Conservation (phyloP, 2,113 vertebrate species). For the Odocoileus hemionus region DNA sequence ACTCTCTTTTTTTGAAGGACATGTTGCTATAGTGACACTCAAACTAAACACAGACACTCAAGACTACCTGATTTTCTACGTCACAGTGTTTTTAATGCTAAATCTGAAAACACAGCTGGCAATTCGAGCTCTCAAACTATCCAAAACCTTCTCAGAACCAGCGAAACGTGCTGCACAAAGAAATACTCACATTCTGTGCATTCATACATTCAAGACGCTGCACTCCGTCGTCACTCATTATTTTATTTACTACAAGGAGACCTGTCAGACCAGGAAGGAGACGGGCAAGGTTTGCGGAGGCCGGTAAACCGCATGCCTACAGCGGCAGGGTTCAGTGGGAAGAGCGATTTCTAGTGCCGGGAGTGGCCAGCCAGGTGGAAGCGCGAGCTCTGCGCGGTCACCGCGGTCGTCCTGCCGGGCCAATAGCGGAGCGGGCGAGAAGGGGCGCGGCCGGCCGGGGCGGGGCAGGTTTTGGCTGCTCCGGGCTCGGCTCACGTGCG, state of each 20-base stretch:
- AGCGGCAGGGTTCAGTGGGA: rapidly evolving
- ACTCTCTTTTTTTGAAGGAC: neutral
- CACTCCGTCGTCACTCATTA: neutral
- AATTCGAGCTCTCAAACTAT: neutral
- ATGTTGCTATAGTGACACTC: neutral
- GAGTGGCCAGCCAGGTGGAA: neutral
- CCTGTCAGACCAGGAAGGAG: too few relatives aligned
- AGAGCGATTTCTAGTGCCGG: rapidly evolving
- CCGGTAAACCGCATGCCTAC: rapidly evolving
- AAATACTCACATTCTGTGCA: neutral
- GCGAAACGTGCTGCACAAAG: neutral
- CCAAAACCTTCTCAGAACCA: neutral
- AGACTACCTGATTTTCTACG: neutral
- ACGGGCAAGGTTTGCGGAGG: rapidly evolving
- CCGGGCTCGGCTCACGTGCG: rapidly evolving
- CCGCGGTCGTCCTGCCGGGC: rapidly evolving
- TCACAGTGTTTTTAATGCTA: neutral
- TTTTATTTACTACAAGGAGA: neutral
- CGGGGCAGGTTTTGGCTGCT: rapidly evolving
- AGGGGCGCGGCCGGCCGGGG: neutral
- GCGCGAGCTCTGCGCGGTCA: neutral
- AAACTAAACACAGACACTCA: neutral
- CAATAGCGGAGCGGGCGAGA: neutral
- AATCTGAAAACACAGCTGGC: neutral
- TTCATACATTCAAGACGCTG: neutral